Percentiles rank a stretch among this genome's conserved stretches.
phyloP scores from a whole-genome alignment of 2,888 invertebrate species.

The Ashinkailepas kermadecensis region DNA sequence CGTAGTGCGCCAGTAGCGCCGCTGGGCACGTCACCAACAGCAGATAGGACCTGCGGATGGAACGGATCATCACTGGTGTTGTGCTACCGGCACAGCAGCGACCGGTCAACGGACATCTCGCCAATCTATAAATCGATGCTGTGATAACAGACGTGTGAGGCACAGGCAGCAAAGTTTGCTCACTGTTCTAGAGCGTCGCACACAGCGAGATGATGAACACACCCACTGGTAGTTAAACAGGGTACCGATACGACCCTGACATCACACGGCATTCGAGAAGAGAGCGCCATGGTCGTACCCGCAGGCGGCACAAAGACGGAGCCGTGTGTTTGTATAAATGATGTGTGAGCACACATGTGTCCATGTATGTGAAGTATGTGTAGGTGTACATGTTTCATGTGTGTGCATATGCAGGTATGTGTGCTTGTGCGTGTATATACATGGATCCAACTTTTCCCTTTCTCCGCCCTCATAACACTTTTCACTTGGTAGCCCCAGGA shows the following conservation, averaged over 20 bases:
- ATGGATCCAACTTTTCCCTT: too few species aligned
- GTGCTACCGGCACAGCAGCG: not conserved
- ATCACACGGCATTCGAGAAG: not conserved
- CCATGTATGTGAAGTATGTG: too few species aligned
- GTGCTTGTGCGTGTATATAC: too few species aligned
- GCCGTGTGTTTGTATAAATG: too few species aligned
- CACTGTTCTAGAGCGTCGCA: not conserved
- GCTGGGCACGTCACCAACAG: not conserved
- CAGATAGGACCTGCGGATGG: not conserved
- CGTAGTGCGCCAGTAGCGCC: constrained; percentile 45
- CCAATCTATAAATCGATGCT: not conserved
- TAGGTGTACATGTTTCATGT: too few species aligned
- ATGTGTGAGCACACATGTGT: too few species aligned
- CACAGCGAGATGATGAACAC: not conserved
- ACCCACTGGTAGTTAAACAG: not conserved
- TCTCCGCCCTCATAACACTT: too few species aligned
- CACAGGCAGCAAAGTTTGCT: not conserved
- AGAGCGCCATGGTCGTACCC: too few species aligned
- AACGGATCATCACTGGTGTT: not conserved
- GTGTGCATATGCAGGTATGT: too few species aligned
- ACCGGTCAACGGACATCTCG: not conserved
- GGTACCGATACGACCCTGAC: not conserved
- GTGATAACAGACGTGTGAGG: not conserved
- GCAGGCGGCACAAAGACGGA: too few species aligned
- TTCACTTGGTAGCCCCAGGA: too few species aligned